A percentile compares a stretch with the other conserved stretches of the same genome.
Conservation (phyloP, 2,113 vertebrate genomes). For the Aspidoscelis tigris region DNA sequence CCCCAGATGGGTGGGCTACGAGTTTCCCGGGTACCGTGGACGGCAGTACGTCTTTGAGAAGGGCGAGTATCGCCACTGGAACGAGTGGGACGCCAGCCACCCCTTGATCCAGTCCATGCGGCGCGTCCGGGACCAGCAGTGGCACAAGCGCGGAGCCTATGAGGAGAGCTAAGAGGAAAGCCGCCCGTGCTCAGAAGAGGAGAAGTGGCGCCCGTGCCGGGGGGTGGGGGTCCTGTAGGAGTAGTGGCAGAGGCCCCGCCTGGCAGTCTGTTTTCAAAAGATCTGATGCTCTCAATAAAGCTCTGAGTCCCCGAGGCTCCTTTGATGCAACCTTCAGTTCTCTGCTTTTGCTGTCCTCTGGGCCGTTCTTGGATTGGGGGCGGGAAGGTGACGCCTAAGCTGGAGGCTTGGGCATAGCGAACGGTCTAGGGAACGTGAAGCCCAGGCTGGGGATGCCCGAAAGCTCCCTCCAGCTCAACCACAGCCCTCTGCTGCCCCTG, state of each 20-base stretch:
- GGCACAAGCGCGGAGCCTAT: slow-evolving; percentile 88
- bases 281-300: slow-evolving; percentile 75
- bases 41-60: slow-evolving; percentile 89
- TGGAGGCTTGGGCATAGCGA: background rate
- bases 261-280: background rate
- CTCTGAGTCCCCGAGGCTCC: slow-evolving; percentile 56
- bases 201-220: background rate
- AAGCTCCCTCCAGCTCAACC: too few relatives aligned
- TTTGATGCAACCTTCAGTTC: background rate
- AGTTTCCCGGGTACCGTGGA: slow-evolving; percentile 91
- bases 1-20: slow-evolving; percentile 91
- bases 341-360: slow-evolving; percentile 9
- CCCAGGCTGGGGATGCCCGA: too few relatives aligned
- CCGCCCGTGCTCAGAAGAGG: slow-evolving; percentile 23
- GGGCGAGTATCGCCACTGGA: slow-evolving; percentile 93
- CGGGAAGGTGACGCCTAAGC: background rate
- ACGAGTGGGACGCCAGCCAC: slow-evolving; percentile 88
- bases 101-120: slow-evolving; percentile 91
- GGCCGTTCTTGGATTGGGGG: background rate
- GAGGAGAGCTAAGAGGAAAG: slow-evolving; percentile 82
- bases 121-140: slow-evolving; percentile 90
- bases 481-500: too few relatives aligned
- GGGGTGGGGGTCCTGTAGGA: background rate
- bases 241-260: background rate
- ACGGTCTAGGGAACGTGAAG: background rate